Base-by-base conservation (phyloP, 2,797 vertebrate species). In the Acanthiza pusilla region DNA sequence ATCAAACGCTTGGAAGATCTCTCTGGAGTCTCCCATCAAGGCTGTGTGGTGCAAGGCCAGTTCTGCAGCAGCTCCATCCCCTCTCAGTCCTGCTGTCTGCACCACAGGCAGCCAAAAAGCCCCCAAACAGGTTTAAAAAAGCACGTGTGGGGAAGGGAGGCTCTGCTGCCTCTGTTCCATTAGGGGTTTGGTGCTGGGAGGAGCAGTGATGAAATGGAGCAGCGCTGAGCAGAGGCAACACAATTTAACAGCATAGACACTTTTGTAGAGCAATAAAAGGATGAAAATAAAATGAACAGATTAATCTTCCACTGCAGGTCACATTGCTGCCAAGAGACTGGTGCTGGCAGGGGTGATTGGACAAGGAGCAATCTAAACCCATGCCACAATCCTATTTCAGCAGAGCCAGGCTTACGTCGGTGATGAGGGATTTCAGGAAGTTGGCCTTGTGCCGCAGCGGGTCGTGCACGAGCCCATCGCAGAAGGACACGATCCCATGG, bases 401-500 rank as follows among this genome's bases (percentile, higher is more conserved):
- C 74, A 82, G 48, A 13, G 21, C 20, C 95, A 36, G 62, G 60
- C 98, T 94, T 92, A 99, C 99, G 91, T 99, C 99, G 1, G 98
- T 98, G 96, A 99, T 98, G 93, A 99, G 98, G 91, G 98, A 96
- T 96, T 99, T 99, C 84, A 99, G 98, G 97, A 99, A 99, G 98
- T 99, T 99, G 97, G 99, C 99, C 86, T 99, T 99, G 98, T 99
- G 99, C 85, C 99, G 97, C 89, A 99, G 98, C 0, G 99, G 99
- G 98, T 99, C 99, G 5, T 99, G 99, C 30, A 99, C 99, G 29
- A 99, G 98, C 65, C 99, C 99, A 0, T 99, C 99, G 3, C 99
- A 99, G 98, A 99, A 99, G 75, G 99, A 99, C 83, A 99, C 99
- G 18, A 99, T 99, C 32, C 99, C 99, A 0, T 99, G 99, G 53